phyloP scores from a whole-genome alignment of 1,140 invertebrate species.

The Kradibia gibbosae region DNA sequence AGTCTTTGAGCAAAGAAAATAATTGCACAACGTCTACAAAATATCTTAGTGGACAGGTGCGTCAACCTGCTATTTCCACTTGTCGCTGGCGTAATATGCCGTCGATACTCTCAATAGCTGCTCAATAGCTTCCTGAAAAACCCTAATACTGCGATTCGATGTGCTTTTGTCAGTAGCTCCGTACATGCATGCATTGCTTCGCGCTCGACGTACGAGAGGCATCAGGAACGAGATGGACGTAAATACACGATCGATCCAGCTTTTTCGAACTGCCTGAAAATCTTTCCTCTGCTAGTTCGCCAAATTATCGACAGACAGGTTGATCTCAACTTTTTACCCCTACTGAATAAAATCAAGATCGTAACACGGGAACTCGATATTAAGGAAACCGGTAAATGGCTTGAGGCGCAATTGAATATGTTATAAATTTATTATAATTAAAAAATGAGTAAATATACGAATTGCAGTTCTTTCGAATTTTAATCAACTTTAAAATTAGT shows the following conservation, averaged over 20 bases:
- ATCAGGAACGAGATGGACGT: not conserved
- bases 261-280: constrained; percentile 18
- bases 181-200: constrained; percentile 25
- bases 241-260: not conserved
- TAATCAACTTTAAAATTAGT: too few species aligned
- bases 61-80: constrained; percentile 42
- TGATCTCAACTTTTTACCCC: not conserved
- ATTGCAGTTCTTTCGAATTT: too few species aligned
- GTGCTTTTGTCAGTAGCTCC: constrained; percentile 6
- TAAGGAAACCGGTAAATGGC: not conserved
- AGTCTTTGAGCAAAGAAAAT: constrained; percentile 4
- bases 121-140: constrained; percentile 16
- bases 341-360: not conserved
- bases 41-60: constrained; percentile 27
- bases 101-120: not conserved
- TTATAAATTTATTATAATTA: too few species aligned
- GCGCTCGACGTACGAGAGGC: not conserved
- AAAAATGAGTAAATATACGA: not conserved
- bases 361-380: not conserved
- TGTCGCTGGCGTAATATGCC: constrained; percentile 16
- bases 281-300: not conserved
- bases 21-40: constrained; percentile 11
- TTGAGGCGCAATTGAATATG: not conserved
- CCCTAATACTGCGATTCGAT: constrained; percentile 29
- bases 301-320: too few species aligned